Percentiles rank a stretch among this genome's conserved stretches.
phyloP scores from a whole-genome alignment of 92 coral and sea anemone genomes.

The Epizoanthus rinbou region DNA sequence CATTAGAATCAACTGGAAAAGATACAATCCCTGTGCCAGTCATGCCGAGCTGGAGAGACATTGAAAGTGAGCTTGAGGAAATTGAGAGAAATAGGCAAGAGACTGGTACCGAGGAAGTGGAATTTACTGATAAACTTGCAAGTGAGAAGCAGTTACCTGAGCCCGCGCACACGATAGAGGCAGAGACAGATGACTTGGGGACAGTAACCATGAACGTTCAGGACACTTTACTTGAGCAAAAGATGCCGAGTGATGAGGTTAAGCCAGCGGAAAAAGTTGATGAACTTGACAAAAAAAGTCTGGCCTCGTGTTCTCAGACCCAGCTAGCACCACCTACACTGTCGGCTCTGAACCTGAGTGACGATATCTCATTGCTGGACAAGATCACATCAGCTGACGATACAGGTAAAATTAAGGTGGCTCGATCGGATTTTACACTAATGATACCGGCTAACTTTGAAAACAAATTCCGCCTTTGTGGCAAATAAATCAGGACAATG shows the following conservation, averaged over 20 bases:
- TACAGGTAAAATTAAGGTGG: no score
- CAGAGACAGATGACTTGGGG: not conserved
- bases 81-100: constrained; percentile 4
- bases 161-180: no score
- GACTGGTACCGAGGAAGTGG: not conserved
- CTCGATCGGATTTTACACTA: no score
- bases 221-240: not conserved
- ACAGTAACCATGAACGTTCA: not conserved
- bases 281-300: not conserved
- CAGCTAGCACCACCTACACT: constrained; percentile 31
- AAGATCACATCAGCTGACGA: constrained; percentile 44
- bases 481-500: no score
- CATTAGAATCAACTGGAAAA: constrained; percentile 29
- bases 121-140: not conserved
- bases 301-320: constrained; percentile 13
- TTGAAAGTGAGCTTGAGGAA: constrained; percentile 25
- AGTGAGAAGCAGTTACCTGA: not conserved
- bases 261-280: not conserved
- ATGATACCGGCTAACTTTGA: no score
- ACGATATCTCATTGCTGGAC: constrained; percentile 29
- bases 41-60: constrained; percentile 41
- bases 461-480: no score
- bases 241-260: not conserved
- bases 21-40: constrained; percentile 35
- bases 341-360: constrained; percentile 14